A percentile compares a stretch with the other conserved stretches of the same genome.
Evolutionary conservation across 2,113 vertebrate species (phyloP).

Genomic region (Oceanodroma tethys): DNA sequence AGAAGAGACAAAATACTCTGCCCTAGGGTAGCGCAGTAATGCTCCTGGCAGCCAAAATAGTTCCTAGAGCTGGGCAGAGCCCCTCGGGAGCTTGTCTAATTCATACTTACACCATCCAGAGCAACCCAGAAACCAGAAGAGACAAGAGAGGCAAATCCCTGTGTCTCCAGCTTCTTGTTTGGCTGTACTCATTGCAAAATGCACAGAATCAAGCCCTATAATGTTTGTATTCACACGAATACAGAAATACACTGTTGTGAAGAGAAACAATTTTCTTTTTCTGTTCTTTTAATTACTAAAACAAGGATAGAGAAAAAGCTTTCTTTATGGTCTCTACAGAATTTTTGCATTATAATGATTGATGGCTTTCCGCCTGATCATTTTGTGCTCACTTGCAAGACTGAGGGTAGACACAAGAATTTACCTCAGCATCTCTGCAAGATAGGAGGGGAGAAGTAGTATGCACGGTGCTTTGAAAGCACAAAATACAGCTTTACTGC

Average conservation of each 20-base stretch:
- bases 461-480: not conserved
- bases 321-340: not conserved
- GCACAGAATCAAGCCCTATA: not conserved
- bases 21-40: not conserved
- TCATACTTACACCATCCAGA: not conserved
- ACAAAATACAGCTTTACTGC: not conserved
- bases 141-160: not conserved
- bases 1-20: not conserved
- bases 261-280: not conserved
- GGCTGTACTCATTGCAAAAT: not conserved
- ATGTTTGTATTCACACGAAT: not conserved
- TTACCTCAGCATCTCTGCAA: not conserved
- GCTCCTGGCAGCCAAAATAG: not conserved
- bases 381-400: not conserved
- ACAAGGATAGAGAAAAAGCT: not conserved
- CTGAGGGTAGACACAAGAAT: not conserved
- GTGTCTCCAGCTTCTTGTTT: not conserved
- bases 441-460: not conserved
- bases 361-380: not conserved
- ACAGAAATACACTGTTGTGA: not conserved
- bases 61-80: not conserved
- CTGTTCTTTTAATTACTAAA: not conserved
- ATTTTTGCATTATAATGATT: not conserved
- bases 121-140: not conserved
- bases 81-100: not conserved